Conservation (phyloP, 2,113 vertebrate species). For the Semnornis frantzii region DNA sequence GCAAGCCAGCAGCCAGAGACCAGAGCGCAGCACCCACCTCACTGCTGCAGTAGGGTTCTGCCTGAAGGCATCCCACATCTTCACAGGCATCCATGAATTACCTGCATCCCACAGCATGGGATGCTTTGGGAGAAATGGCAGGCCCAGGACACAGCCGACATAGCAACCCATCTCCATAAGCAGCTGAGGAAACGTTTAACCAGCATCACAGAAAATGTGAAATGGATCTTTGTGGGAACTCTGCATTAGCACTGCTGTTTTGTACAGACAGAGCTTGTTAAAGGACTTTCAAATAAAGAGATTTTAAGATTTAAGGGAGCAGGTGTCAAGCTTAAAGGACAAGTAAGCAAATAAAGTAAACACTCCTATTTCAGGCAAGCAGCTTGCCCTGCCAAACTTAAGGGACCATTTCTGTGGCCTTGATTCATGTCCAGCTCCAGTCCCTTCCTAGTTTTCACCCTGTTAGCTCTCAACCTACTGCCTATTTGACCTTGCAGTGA, state of each 20-base stretch:
- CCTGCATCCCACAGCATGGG: neutral
- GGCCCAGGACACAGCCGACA: neutral
- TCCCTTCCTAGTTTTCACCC: neutral
- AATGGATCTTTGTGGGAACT: neutral
- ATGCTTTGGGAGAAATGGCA: neutral
- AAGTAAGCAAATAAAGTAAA: neutral
- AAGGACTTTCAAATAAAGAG: neutral
- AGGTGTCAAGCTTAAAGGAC: neutral
- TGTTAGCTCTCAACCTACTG: neutral
- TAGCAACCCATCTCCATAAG: neutral
- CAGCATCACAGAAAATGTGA: neutral
- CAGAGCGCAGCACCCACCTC: neutral
- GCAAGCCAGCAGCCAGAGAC: neutral
- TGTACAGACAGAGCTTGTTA: neutral
- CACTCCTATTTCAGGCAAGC: neutral
- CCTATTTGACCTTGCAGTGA: neutral
- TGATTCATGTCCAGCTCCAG: neutral
- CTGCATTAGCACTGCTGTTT: neutral
- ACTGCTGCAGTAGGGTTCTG: rapidly evolving
- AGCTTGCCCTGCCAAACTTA: neutral
- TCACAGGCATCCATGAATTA: neutral
- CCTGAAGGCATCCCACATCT: neutral
- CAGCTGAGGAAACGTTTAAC: neutral
- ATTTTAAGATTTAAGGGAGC: neutral
- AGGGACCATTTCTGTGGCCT: neutral